These are phyloP conservation scores for Progne subis DNA, from an alignment of 2,113 vertebrate species.

Conservation along the genomic window DNA sequence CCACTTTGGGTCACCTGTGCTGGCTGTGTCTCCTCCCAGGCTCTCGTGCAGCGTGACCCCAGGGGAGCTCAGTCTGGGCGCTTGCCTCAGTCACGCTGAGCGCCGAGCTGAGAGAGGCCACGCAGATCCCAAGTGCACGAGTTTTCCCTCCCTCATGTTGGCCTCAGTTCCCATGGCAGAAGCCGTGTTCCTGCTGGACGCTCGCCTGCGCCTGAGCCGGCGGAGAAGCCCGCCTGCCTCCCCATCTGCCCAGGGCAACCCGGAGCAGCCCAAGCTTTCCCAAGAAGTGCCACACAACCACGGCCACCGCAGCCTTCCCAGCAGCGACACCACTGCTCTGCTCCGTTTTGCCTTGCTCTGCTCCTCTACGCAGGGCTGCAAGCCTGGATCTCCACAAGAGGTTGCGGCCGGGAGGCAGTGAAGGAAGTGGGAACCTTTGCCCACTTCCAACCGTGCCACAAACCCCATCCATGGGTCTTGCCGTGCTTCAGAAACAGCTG, in stretches of 20 bases:
- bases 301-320: neutral
- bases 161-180: neutral
- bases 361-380: neutral
- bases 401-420: neutral
- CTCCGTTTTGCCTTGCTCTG: neutral
- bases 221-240: neutral
- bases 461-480: neutral
- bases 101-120: neutral
- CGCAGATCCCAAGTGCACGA: neutral
- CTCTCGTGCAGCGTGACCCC: too few relatives aligned
- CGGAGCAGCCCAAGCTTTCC: neutral
- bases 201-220: neutral
- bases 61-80: too few relatives aligned
- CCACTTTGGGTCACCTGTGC: neutral
- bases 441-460: neutral
- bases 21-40: neutral
- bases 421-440: neutral
- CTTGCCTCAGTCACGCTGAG: neutral
- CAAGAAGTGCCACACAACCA: neutral
- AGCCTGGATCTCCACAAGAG: neutral
- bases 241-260: neutral
- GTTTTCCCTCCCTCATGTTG: neutral
- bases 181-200: fast-evolving
- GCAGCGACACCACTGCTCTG: neutral
- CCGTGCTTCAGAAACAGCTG: neutral